Evolutionary conservation across 2,113 vertebrate species (phyloP).

Genomic region (Tichodroma muraria): DNA sequence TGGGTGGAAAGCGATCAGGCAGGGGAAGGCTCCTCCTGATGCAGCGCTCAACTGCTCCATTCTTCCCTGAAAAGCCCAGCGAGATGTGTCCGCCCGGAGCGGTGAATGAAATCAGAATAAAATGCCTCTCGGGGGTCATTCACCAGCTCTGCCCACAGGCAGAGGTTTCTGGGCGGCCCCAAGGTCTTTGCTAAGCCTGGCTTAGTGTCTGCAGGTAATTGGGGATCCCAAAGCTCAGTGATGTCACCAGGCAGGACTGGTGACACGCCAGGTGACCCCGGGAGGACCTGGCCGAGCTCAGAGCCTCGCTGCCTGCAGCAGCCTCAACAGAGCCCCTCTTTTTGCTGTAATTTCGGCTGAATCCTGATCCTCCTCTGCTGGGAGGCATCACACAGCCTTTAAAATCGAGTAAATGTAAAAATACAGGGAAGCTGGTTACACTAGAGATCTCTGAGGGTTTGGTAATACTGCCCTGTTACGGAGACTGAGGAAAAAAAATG

Average conservation of each 20-base stretch:
- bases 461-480: fast-evolving
- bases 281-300: background rate
- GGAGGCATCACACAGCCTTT: background rate
- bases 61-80: background rate
- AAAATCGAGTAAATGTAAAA: background rate
- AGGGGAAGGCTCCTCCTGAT: background rate
- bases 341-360: background rate
- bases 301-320: too few species aligned
- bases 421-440: background rate
- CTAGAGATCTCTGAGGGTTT: background rate
- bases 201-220: background rate
- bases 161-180: background rate
- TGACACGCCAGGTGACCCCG: background rate
- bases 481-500: background rate
- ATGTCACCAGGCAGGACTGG: background rate
- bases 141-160: background rate
- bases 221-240: background rate
- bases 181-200: background rate
- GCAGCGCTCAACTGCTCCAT: background rate
- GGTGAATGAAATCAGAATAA: background rate
- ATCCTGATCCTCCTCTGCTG: background rate
- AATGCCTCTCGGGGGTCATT: background rate
- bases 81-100: background rate
- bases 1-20: slow-evolving; percentile 12
- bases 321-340: background rate